Evolutionary conservation across 2,113 vertebrate species (phyloP), one percentile per base, ranked within the genome.

Genomic region (Chloropsis cyanopogon): DNA sequence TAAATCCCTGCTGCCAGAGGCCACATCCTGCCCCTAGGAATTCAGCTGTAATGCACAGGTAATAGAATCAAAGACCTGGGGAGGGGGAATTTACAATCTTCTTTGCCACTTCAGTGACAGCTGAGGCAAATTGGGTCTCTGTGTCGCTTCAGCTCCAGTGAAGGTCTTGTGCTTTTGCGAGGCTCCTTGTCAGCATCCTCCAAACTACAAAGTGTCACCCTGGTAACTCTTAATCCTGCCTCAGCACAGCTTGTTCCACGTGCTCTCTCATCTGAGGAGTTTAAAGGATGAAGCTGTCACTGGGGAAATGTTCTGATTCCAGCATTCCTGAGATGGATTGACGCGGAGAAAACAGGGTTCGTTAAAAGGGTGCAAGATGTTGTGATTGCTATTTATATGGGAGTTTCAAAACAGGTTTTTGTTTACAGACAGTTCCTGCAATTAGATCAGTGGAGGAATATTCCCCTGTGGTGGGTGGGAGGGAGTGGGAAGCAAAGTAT

Each of bases 171-270:
- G 79, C 47, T 71, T 88, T 84, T 49, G 52, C 4, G 25, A 92
- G 60, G 76, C 82, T 93, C 44, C 5, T 52, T 88, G 82, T 77
- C 82, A 93, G 81, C 89, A 83, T 90, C 92, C 71, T 49, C 41
- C 81, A 87, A 92, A 94, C 84, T 82, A 52, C 47, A 16, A 66
- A 90, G 90, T 90, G 66, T 95, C 88, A 88, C 90, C 93, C 85
- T 86, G 93, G 93, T 93, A 97, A 88, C 79, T 90, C 95, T 33
- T 86, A 81, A 80, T 96, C 92, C 90, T 90, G 90, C 79, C 73
- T 77, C 64, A 63, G 94, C 90, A 93, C 68, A 68, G 87, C 41
- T 60, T 78, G 90, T 88, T 92, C 79, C 24, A 11, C 9, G 7
- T 25, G 56, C 79, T 92, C 56, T 80, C 82, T 90, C 88, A 63